These are phyloP conservation scores for Drosophila monieri DNA, from an alignment of 2,888 invertebrate genomes.

Conservation along the genomic window DNA sequence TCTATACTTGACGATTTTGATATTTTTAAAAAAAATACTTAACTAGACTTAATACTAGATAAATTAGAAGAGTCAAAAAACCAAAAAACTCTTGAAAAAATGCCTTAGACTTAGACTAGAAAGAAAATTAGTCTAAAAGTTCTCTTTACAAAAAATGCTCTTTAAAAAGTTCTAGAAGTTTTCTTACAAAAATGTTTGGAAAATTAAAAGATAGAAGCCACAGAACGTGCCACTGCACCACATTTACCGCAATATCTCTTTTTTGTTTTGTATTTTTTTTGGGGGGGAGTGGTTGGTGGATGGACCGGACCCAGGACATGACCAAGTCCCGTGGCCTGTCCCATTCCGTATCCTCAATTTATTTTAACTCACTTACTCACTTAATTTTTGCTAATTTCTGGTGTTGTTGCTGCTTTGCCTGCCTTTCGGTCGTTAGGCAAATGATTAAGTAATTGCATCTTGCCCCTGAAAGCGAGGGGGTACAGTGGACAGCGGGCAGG, in stretches of 20 bases:
- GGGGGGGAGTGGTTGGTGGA: no score
- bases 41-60: no score
- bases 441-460: constrained; percentile 63
- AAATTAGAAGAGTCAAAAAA: no score
- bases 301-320: neutral
- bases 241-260: constrained; percentile 5
- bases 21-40: no score
- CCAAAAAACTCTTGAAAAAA: no score
- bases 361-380: constrained; percentile 25
- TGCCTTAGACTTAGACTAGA: no score
- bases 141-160: no score
- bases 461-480: constrained; percentile 15
- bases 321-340: constrained; percentile 11
- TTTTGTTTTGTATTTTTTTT: neutral
- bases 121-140: no score
- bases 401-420: constrained; percentile 36
- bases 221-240: constrained; percentile 10
- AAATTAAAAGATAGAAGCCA: constrained; percentile 10
- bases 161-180: neutral
- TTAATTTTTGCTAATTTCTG: constrained; percentile 44
- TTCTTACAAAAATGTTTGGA: neutral
- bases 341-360: constrained; percentile 10
- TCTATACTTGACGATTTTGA: no score
- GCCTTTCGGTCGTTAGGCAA: constrained; percentile 54
- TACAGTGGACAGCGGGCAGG: neutral